Percentiles rank a stretch among this genome's conserved stretches.
These are phyloP conservation scores for Anticlea derivata DNA, from an alignment of 2,888 invertebrate species.

Conservation along the genomic window DNA sequence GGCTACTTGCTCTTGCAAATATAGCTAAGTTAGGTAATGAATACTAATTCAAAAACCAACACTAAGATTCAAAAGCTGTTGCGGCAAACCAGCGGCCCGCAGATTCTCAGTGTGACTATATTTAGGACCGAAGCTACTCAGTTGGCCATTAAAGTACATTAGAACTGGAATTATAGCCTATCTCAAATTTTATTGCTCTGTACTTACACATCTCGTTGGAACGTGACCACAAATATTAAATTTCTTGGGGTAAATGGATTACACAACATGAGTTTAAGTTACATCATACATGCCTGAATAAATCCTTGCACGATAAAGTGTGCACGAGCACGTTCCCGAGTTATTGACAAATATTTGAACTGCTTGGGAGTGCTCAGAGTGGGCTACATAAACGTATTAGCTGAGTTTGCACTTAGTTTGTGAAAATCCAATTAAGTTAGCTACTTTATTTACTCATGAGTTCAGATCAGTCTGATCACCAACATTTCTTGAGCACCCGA, in stretches of 20 bases:
- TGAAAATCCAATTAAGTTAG: no score
- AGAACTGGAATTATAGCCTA: slow-evolving; percentile 31
- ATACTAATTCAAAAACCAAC: not conserved
- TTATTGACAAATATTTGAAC: slow-evolving; percentile 1
- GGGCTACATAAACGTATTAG: not conserved
- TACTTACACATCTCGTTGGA: slow-evolving; percentile 20
- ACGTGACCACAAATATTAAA: slow-evolving; percentile 30
- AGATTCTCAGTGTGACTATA: slow-evolving; percentile 27
- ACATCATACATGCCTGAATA: not conserved
- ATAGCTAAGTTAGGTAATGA: no score
- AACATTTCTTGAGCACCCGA: no score
- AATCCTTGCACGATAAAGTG: not conserved
- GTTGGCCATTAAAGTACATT: slow-evolving; percentile 33
- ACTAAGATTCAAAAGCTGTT: slow-evolving; percentile 11
- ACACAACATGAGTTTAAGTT: not conserved
- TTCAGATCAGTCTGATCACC: no score
- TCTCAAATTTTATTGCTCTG: slow-evolving; percentile 31
- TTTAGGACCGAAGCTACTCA: slow-evolving; percentile 27
- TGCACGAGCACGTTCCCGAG: slow-evolving; percentile 2
- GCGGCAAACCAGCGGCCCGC: slow-evolving; percentile 1
- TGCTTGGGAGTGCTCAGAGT: not conserved
- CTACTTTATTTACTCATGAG: no score
- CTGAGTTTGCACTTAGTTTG: no score
- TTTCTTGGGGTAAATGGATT: slow-evolving; percentile 4
- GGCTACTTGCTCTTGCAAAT: no score